A percentile compares a stretch with the other conserved stretches of the same genome.
Evolutionary conservation across 2,113 vertebrate genomes (phyloP).

Genomic region (Dipodomys merriami): DNA sequence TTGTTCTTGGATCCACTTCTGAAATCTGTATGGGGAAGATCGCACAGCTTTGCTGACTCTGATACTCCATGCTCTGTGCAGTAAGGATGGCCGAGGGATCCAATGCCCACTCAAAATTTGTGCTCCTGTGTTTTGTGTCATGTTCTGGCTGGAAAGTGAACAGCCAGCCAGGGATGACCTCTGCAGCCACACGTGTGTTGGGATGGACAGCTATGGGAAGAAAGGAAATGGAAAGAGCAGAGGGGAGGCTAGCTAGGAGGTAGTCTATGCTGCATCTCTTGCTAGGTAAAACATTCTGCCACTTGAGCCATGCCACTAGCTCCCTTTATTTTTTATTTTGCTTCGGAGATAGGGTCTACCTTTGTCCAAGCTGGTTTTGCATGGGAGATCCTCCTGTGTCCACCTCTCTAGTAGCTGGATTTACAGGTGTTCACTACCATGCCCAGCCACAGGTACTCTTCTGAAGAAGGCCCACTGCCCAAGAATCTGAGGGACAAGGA

Average conservation of each 20-base stretch:
- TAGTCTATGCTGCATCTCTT: too few relatives aligned
- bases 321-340: too few relatives aligned
- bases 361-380: too few relatives aligned
- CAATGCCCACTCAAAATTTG: background rate
- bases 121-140: background rate
- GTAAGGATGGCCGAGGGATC: background rate
- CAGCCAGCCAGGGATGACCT: background rate
- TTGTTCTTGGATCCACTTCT: conserved; percentile 31
- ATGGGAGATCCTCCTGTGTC: too few relatives aligned
- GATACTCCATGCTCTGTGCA: background rate
- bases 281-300: too few relatives aligned
- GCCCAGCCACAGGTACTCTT: background rate
- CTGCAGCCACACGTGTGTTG: background rate
- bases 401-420: too few relatives aligned
- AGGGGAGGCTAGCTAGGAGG: background rate
- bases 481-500: too few relatives aligned
- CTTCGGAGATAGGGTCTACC: too few relatives aligned
- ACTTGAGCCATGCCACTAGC: too few relatives aligned
- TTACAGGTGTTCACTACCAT: too few relatives aligned
- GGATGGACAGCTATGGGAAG: background rate
- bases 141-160: fast-evolving
- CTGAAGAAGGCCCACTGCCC: background rate
- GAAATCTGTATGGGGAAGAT: background rate
- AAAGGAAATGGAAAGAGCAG: fast-evolving
- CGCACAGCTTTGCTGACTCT: background rate